A percentile compares a stretch with the other conserved stretches of the same genome.
These are phyloP conservation scores for Hirudinaria manillensis DNA, from an alignment of 2,888 invertebrate genomes.

Conservation along the genomic window DNA sequence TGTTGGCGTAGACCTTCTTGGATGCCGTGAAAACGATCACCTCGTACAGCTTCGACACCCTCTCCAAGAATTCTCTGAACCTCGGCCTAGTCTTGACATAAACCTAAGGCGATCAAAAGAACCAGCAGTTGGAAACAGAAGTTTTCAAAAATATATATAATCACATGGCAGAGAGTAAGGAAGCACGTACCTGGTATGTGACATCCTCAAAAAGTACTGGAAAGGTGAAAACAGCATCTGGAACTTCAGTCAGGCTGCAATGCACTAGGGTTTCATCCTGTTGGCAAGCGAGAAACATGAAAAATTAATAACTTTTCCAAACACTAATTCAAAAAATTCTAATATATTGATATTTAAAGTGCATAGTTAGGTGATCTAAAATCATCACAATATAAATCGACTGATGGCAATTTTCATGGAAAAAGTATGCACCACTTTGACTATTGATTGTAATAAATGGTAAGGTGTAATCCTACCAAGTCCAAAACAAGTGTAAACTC, in stretches of 20 bases:
- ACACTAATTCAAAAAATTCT: not conserved
- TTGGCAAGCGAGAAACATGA: not conserved
- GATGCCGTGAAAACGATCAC: conserved; percentile 92
- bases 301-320: not conserved
- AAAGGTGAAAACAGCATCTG: conserved; percentile 86
- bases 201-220: conserved; percentile 85
- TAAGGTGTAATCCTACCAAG: conserved; percentile 61
- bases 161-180: not conserved
- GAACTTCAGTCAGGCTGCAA: conserved; percentile 82
- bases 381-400: not conserved
- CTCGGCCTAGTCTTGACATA: conserved; percentile 81
- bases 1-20: conserved; percentile 88
- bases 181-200: conserved; percentile 63
- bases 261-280: conserved; percentile 91
- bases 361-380: not conserved
- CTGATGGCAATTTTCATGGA: no score
- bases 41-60: conserved; percentile 78
- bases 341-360: not conserved
- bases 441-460: not conserved
- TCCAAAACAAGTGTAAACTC: conserved; percentile 73
- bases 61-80: conserved; percentile 83
- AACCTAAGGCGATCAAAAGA: conserved; percentile 51
- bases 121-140: not conserved
- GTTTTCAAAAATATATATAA: not conserved
- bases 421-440: no score